Percentiles rank a stretch among this genome's conserved stretches.
These are phyloP conservation scores for Peucedramus taeniatus DNA, from an alignment of 2,113 vertebrate species.

Conservation along the genomic window DNA sequence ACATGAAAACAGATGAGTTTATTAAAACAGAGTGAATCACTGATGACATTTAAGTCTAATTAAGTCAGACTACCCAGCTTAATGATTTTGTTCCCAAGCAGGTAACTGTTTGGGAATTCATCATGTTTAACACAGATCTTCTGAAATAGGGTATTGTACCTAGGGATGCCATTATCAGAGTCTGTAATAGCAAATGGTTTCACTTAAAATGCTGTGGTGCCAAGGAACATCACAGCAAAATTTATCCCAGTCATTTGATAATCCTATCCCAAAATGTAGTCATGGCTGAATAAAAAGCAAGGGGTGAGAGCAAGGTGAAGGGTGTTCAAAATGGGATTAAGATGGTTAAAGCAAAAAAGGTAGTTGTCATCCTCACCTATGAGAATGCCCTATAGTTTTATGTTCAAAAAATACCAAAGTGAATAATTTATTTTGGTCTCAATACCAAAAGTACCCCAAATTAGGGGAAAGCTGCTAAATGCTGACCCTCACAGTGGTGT, in stretches of 20 bases:
- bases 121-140: conserved; percentile 37
- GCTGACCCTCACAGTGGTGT: not conserved
- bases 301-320: not conserved
- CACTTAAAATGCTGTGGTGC: not conserved
- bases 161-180: not conserved
- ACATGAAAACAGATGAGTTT: conserved; percentile 64
- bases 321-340: not conserved
- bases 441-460: not conserved
- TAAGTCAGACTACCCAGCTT: conserved; percentile 47
- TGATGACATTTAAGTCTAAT: conserved; percentile 65
- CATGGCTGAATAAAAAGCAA: not conserved
- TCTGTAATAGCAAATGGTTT: not conserved
- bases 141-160: not conserved
- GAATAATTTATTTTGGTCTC: not conserved
- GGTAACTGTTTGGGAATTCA: conserved; percentile 37
- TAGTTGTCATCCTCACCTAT: not conserved
- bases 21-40: conserved; percentile 63
- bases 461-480: not conserved
- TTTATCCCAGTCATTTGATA: not conserved
- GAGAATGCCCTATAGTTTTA: not conserved
- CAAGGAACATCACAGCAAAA: not conserved
- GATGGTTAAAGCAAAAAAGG: not conserved
- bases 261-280: not conserved
- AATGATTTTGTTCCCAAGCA: conserved; percentile 54
- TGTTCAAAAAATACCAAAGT: not conserved